Conservation (phyloP, 2,113 vertebrate genomes). For the Acanthisitta chloris region DNA sequence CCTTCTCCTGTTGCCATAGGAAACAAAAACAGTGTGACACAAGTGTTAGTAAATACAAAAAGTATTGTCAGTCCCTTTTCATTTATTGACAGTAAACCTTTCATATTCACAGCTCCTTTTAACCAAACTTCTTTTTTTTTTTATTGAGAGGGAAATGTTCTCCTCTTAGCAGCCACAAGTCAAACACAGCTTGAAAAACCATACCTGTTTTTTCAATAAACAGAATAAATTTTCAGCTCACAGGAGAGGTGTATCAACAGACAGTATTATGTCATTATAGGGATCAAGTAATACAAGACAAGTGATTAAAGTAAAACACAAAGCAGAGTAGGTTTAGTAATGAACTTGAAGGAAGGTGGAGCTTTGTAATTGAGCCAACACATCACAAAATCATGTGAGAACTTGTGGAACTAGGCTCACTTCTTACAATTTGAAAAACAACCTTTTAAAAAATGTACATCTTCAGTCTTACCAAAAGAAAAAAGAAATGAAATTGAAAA, state of each 20-base stretch:
- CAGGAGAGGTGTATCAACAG: background rate
- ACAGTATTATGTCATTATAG: background rate
- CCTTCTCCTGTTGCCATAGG: background rate
- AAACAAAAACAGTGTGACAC: background rate
- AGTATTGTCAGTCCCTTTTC: background rate
- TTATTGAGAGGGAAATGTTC: background rate
- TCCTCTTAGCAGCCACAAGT: background rate
- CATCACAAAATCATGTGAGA: background rate
- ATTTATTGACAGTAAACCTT: background rate
- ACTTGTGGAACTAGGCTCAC: background rate
- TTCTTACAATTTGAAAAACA: background rate
- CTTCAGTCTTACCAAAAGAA: background rate
- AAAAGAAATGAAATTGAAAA: background rate
- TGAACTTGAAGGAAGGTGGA: background rate
- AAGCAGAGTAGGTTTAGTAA: background rate
- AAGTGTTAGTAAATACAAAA: background rate
- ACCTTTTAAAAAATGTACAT: background rate
- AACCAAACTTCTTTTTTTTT: background rate
- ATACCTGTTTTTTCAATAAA: background rate
- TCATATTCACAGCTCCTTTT: background rate
- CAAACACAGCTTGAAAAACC: background rate
- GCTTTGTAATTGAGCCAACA: background rate
- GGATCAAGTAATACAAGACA: background rate
- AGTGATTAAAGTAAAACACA: background rate
- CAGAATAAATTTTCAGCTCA: background rate